Evolutionary conservation across 2,113 vertebrate species (phyloP), one percentile per base, ranked within the genome.

Genomic region (Cichladusa arquata): DNA sequence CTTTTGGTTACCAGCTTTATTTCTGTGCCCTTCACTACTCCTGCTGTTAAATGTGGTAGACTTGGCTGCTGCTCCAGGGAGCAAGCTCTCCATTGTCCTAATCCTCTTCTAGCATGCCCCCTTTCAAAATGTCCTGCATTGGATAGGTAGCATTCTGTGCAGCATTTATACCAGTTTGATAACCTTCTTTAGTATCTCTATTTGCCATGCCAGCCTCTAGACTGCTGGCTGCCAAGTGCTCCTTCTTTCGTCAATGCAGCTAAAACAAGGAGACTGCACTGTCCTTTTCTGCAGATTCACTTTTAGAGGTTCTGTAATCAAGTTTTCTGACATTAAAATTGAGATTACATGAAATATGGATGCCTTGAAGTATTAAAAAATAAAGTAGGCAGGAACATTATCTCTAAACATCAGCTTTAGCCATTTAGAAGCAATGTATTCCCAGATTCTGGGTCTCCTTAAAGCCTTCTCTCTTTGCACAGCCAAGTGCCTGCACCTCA

Each of bases 401-500:
- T 86, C 66, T 79, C 85, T 81, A 33, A 70, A 84, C 79, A 86
- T 92, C 60, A 84, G 40, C 60, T 92, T 92, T 90, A 34, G 22
- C 48, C 33, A 26, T 78, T 92, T 86, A 78, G 58, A 83, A 88
- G 65, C 69, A 88, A 53, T 48, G 17, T 67, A 81, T 83, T 95
- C 58, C 38, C 47, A 81, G 77, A 79, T 88, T 58, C 83, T 91
- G 86, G 19, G 86, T 90, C 48, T n/a, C 11, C 81, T 93, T 92
- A 93, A 93, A 93, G 62, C 62, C 38, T 76, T 64, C 34, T 85
- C 56, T 70, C 45, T 67, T 57, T 58, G 78, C 45, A 66, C 86
- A 84, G 88, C 80, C 88, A 88, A 95, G 69, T 15, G 86, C 88
- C 93, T 94, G 80, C 47, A 94, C 88, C 86, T 96, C 94, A 93